phyloP scores from a whole-genome alignment of 1,140 invertebrate genomes.

The Oscheius sp. region DNA sequence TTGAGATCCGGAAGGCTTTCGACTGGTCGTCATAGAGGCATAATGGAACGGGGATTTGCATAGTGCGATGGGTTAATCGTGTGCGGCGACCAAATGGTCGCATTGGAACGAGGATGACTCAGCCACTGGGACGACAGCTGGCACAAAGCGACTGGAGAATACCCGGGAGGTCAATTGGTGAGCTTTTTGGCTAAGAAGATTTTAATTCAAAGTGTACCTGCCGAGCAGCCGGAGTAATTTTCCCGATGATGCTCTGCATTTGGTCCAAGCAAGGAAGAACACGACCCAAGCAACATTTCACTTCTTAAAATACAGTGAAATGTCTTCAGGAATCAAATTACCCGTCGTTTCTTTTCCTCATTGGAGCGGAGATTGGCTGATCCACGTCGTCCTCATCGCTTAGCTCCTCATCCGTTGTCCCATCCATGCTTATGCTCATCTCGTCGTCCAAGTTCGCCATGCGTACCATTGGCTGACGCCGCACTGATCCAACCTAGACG shows the following conservation, averaged over 20 bases:
- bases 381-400: slow-evolving; percentile 28
- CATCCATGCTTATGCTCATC: slow-evolving; percentile 50
- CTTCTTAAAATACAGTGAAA: slow-evolving; percentile 3
- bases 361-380: slow-evolving; percentile 2
- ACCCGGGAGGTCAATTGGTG: too few species aligned
- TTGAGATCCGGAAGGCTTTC: too few species aligned
- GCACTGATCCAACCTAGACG: slow-evolving; percentile 49
- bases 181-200: too few species aligned
- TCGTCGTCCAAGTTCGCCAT: slow-evolving; percentile 61
- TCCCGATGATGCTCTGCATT: slow-evolving; percentile 9
- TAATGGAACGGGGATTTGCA: too few species aligned
- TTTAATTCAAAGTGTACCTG: too few species aligned
- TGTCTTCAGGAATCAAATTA: background rate
- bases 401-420: slow-evolving; percentile 46
- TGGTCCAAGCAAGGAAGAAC: slow-evolving; percentile 37
- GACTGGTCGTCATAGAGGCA: too few species aligned
- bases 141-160: too few species aligned
- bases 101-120: too few species aligned
- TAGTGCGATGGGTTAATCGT: too few species aligned
- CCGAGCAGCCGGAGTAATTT: background rate
- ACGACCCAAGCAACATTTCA: slow-evolving; percentile 33
- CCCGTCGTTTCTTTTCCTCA: slow-evolving; percentile 23
- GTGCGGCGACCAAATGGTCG: too few species aligned
- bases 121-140: too few species aligned
- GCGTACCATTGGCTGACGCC: slow-evolving; percentile 47